Evolutionary conservation across 37 sponge, comb jelly and placozoan genomes (phyloP), one percentile per base, ranked within the genome.

Genomic region (Theonella swinhoei): DNA sequence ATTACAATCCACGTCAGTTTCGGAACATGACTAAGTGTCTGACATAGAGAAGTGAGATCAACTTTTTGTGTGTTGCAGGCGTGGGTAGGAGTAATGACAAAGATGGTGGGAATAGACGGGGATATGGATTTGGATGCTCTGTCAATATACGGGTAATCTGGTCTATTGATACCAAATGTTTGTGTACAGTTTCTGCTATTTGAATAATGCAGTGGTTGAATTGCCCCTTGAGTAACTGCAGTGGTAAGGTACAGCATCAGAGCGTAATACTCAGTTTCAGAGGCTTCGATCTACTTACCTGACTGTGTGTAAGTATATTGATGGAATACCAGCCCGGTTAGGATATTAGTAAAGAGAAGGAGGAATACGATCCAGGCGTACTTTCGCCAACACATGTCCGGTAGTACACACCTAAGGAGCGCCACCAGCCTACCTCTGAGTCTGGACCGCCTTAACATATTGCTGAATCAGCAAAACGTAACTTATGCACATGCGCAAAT

Each of bases 21-120:
- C 39, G n/a, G 58, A 20, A 36, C 47, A 3, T 42, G 58, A 9
- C 26, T 42, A 28, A 75, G 60, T 8, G 76, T 43, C 8, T 75
- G 76, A 42, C 76, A 75, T 3, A 75, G 60, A 4, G 58, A 30
- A 28, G 59, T 39, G 5, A 75, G 39, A 47, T 75, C 76, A 28
- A 42, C 26, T 42, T 42, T 42, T 43, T 75, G 76, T 42, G 76
- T 75, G 26, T 9, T n/a, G 40, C 76, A 23, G 29, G 34, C 9
- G 43, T 75, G 43, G 3, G 76, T 75, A 28, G 76, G 76, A 11
- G 39, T 72, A 17, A 72, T 37, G 72, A 72, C 72, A 37, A 72
- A 66, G 31, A 66, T 24, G 5, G 68, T 68, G 14, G 76, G 54
- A 14, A 47, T 7, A 47, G 54, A 47, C 11, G 54, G 54, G 54